Evolutionary conservation across 2,888 invertebrate species (phyloP), one percentile per base, ranked within the genome.

Genomic region (Scrobipalpa atriplicella): DNA sequence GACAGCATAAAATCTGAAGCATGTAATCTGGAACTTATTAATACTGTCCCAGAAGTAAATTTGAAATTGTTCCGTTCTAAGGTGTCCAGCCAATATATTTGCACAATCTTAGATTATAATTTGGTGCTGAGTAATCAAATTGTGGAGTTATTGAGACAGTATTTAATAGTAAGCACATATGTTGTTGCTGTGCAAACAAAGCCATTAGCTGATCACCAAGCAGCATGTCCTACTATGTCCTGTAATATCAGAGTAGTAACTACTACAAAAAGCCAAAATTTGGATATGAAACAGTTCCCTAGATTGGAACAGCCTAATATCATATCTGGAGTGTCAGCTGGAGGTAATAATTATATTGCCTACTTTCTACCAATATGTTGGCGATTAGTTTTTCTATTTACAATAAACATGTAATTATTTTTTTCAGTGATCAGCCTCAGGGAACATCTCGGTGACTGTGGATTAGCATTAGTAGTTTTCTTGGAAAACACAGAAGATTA

Each of bases 291-390:
- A 21, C 13, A 18, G 36, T 86, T 81, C 72, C 78, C 81, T n/a
- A 85, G 78, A 71, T 75, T 93, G 65, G 93, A 93, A 73, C 92
- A 91, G 73, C 93, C 93, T 29, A 93, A 93, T 76, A 89, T 93
- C 52, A 78, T 93, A 70, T 86, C 89, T 68, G 93, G 93, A 47
- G 80, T 91, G 29, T 77, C 87, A 62, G 93, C 93, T 60, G 93
- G 93, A 86, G 92, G 93, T 93, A 86, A 76, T 38, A 52, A 52
- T 29, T 29, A 0, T 18, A 54, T 18, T 47, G 0, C 47, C n/a
- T 8, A 8, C 8, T 3, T 2, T 54, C 54, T 19, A 19, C 8
- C 18, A 54, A 5, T 18, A 54, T 19, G 21, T 54, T 47, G 5
- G 2, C 29, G n/a, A 16, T 47, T 3, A n/a, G n/a, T 47, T 2